A percentile compares a stretch with the other conserved stretches of the same genome.
These are phyloP conservation scores for Volucella bombylans DNA, from an alignment of 2,888 invertebrate genomes.

Conservation along the genomic window DNA sequence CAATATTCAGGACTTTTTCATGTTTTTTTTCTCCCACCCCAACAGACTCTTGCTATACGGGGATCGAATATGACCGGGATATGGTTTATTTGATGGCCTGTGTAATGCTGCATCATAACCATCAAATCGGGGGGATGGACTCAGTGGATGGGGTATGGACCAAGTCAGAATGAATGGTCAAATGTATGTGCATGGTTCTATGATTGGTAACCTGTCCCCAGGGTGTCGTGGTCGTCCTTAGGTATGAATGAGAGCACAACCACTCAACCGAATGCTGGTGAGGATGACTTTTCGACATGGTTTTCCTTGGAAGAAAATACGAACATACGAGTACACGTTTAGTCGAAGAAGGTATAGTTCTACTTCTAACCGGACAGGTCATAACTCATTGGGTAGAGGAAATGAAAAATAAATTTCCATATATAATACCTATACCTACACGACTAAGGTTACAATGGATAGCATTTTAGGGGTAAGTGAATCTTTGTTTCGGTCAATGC, in stretches of 20 bases:
- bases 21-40: neutral
- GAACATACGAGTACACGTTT: too few species aligned
- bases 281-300: constrained; percentile 38
- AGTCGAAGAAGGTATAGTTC: constrained; percentile 2
- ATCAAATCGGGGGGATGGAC: neutral
- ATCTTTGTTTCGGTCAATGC: constrained; percentile 63
- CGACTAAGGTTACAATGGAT: constrained; percentile 28
- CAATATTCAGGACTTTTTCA: constrained; percentile 55
- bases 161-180: constrained; percentile 58
- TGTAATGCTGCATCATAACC: constrained; percentile 72
- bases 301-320: constrained; percentile 41
- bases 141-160: constrained; percentile 29
- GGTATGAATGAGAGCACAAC: constrained; percentile 55
- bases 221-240: constrained; percentile 70
- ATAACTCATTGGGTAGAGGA: constrained; percentile 68
- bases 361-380: constrained; percentile 50
- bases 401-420: constrained; percentile 71
- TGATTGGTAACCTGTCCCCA: constrained; percentile 74
- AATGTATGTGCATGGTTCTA: constrained; percentile 59
- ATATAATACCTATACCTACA: neutral
- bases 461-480: neutral
- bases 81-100: constrained; percentile 67
- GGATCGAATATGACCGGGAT: constrained; percentile 35
- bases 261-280: constrained; percentile 27
- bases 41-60: neutral